These are phyloP conservation scores for Ladona fulva DNA, from an alignment of 1,140 invertebrate species.

Conservation along the genomic window DNA sequence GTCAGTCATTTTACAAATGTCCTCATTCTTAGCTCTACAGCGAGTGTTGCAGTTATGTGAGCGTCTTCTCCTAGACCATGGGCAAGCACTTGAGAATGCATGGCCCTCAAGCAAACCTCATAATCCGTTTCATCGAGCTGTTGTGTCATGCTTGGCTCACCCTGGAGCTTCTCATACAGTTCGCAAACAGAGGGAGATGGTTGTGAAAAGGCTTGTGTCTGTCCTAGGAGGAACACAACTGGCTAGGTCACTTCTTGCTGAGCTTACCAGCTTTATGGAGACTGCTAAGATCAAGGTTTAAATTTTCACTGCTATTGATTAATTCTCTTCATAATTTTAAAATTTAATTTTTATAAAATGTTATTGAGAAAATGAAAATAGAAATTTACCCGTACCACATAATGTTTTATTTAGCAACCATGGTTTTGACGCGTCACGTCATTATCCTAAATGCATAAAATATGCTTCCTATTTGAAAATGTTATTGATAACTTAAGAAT, in stretches of 20 bases:
- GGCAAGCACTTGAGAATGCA: conserved; percentile 36
- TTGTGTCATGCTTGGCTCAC: conserved; percentile 52
- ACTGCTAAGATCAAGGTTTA: conserved; percentile 40
- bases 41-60: conserved; percentile 54
- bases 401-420: too few relatives aligned
- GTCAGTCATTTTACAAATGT: too few relatives aligned
- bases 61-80: conserved; percentile 50
- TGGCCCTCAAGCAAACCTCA: not conserved
- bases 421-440: too few relatives aligned
- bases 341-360: too few relatives aligned
- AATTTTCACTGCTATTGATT: not conserved
- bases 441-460: too few relatives aligned
- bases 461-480: too few relatives aligned
- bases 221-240: conserved; percentile 38
- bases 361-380: too few relatives aligned
- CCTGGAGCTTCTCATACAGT: conserved; percentile 26
- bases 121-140: conserved; percentile 45
- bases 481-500: too few relatives aligned
- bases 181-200: conserved; percentile 29
- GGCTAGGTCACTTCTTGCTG: conserved; percentile 45
- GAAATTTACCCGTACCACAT: too few relatives aligned
- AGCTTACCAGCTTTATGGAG: conserved; percentile 49
- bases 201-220: conserved; percentile 35
- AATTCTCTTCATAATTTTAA: too few relatives aligned
- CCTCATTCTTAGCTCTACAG: conserved; percentile 37